Evolutionary conservation across 2,113 vertebrate genomes (phyloP).

Genomic region (Etia nguti): DNA sequence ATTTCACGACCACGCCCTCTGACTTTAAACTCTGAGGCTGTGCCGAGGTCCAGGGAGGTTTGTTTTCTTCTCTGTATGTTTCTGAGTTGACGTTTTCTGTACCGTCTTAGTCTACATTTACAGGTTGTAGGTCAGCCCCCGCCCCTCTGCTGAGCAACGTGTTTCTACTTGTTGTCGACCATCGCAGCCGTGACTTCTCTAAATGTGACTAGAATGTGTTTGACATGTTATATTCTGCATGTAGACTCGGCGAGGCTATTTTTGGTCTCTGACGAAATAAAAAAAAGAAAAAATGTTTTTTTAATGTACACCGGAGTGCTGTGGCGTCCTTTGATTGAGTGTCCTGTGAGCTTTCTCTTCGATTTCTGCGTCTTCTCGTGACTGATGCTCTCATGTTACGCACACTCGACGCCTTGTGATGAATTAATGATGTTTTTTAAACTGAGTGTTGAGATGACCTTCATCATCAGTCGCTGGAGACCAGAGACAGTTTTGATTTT

Average conservation of each 20-base stretch:
- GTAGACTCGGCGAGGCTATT: conserved; percentile 75
- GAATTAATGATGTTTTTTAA: not conserved
- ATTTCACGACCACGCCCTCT: not conserved
- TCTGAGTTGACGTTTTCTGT: not conserved
- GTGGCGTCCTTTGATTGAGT: not conserved
- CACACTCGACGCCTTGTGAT: not conserved
- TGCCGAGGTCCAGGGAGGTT: not conserved
- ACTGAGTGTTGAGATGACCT: not conserved
- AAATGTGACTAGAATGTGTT: conserved; percentile 84
- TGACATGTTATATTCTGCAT: conserved; percentile 85
- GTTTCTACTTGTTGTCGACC: conserved; percentile 74
- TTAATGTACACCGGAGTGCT: conserved; percentile 11
- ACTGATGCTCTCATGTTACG: not conserved
- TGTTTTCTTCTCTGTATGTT: not conserved
- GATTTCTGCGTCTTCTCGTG: not conserved
- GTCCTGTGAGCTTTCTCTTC: not conserved
- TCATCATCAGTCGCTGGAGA: not conserved
- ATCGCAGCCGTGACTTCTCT: conserved; percentile 69
- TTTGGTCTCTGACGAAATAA: conserved; percentile 75
- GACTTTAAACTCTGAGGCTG: not conserved
- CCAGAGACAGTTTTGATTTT: not conserved
- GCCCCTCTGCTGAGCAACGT: conserved; percentile 50
- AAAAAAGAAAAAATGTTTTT: conserved; percentile 38
- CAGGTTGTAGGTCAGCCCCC: conserved; percentile 65
- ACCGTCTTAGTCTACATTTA: conserved; percentile 25